Evolutionary conservation across 2,888 invertebrate species (phyloP), one percentile per base, ranked within the genome.

Genomic region (Xestoiulus laeticollis): DNA sequence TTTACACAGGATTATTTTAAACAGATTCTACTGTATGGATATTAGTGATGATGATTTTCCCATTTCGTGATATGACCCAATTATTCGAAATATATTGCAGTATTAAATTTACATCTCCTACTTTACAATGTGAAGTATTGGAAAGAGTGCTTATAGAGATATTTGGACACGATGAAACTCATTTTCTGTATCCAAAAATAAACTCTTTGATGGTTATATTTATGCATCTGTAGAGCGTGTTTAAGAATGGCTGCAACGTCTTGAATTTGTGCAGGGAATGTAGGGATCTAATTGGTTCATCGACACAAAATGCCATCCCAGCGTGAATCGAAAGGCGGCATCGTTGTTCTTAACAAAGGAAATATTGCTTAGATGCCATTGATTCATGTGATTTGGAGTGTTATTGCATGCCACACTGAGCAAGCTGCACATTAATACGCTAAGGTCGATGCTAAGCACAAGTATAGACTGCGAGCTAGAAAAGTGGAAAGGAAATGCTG

Each of bases 371-470:
- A 59, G 59, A 59, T 59, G 59, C 59, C 59, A 59, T 59, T 59
- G 59, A 59, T 59, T 59, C 59, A 59, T 59, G 59, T 59, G 59
- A 59, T 59, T n/a, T 59, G 59, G 22, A 59, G 59, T 19, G 59
- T 22, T n/a, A 59, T 19, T n/a, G n/a, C n/a, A 59, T n/a, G 59
- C n/a, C 2, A 59, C n/a, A 8, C 59, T 59, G 59, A 59, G 8
- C 59, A 59, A 2, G 22, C 59, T 43, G 43, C 43, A 43, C 43
- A 43, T 43, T 43, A n/a, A n/a, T n/a, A 3, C 59, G 22, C 22
- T 59, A 59, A 59, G n/a, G 48, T 48, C 48, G 16, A 48, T 19
- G 5, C 48, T 48, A 48, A 16, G 16, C 14, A 43, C 43, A n/a
- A n/a, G 43, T 10, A 14, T n/a, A 59, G 59, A 59, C 22, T 19